Evolutionary conservation across 2,113 vertebrate species (phyloP).

Genomic region (Piliocolobus tephrosceles): DNA sequence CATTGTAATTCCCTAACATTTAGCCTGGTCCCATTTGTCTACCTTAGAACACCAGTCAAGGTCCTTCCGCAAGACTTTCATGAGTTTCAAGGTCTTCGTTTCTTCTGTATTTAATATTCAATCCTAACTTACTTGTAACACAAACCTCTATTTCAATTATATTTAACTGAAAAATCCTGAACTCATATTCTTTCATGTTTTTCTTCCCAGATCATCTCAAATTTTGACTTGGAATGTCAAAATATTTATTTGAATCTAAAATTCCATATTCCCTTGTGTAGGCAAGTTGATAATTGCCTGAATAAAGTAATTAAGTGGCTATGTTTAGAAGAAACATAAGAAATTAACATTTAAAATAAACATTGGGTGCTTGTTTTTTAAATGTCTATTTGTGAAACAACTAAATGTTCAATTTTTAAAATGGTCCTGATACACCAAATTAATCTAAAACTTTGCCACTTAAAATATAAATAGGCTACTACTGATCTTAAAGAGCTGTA

Average conservation of each 20-base stretch:
- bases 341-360: constrained; percentile 50
- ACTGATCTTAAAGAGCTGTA: constrained; percentile 56
- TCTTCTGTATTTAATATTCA: not conserved
- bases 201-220: not conserved
- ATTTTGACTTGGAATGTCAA: constrained; percentile 31
- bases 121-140: not conserved
- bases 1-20: not conserved
- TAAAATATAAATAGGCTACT: constrained; percentile 60
- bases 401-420: constrained; percentile 45
- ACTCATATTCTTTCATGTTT: constrained; percentile 36
- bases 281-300: constrained; percentile 22
- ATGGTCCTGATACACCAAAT: constrained; percentile 45
- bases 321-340: constrained; percentile 29
- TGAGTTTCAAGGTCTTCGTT: not conserved
- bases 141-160: not conserved
- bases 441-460: constrained; percentile 63
- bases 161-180: not conserved
- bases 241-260: constrained; percentile 49
- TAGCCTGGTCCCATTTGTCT: not conserved
- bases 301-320: not conserved
- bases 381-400: constrained; percentile 42
- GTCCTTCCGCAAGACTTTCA: not conserved
- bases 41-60: constrained; percentile 2
- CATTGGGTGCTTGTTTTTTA: not conserved
- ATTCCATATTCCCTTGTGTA: constrained; percentile 8